Conservation (phyloP, 1,140 invertebrate genomes). For the Tetramorium parvispinum region DNA sequence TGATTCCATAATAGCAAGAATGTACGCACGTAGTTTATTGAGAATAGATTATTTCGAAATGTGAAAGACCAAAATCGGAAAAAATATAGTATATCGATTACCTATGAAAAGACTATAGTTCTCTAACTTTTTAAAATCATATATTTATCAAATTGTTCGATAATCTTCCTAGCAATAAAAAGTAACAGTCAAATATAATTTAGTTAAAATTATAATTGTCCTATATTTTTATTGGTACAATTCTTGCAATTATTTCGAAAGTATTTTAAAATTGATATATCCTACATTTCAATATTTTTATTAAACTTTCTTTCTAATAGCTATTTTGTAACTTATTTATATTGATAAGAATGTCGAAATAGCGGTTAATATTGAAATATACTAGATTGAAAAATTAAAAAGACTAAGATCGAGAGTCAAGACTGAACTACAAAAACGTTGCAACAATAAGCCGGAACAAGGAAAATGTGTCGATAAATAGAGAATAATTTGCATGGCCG, state of each 20-base stretch:
- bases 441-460: constrained; percentile 68
- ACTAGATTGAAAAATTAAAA: background rate
- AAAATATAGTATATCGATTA: constrained; percentile 46
- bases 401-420: background rate
- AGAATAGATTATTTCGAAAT: background rate
- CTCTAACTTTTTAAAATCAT: constrained; percentile 26
- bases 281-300: background rate
- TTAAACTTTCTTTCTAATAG: background rate
- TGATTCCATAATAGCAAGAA: constrained; percentile 61
- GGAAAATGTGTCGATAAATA: constrained; percentile 59
- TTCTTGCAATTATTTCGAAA: background rate
- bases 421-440: constrained; percentile 42
- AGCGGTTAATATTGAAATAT: background rate
- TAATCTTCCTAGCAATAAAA: background rate
- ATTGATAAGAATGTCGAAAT: background rate
- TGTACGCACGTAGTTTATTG: background rate
- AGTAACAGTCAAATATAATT: background rate
- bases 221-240: background rate
- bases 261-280: background rate
- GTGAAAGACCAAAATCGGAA: constrained; percentile 29
- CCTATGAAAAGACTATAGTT: constrained; percentile 60
- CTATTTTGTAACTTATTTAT: background rate
- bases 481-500: constrained; percentile 43
- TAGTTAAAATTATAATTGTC: background rate
- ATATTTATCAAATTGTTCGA: constrained; percentile 35